phyloP scores from a whole-genome alignment of 1,140 invertebrate species.

The Dendroctonus valens region DNA sequence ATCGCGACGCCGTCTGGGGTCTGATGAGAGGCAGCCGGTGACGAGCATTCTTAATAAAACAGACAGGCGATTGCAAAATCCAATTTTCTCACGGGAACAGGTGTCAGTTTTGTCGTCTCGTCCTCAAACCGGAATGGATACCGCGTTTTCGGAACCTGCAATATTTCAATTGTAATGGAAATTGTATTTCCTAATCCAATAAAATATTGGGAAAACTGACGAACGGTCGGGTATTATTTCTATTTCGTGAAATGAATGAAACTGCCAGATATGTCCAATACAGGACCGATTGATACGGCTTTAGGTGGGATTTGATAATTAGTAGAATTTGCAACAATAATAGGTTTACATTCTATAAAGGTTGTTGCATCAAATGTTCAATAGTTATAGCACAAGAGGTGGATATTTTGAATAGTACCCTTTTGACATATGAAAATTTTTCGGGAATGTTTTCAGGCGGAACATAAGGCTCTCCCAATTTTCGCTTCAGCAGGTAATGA shows the following conservation, averaged over 20 bases:
- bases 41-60: conserved; percentile 28
- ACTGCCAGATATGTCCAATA: conserved; percentile 1
- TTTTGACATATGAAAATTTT: too few relatives aligned
- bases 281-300: not conserved
- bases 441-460: too few relatives aligned
- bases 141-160: conserved; percentile 24
- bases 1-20: conserved; percentile 19
- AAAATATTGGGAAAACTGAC: not conserved
- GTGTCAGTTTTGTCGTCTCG: conserved; percentile 25
- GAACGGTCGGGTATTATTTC: not conserved
- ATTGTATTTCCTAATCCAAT: conserved; percentile 4
- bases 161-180: conserved; percentile 26
- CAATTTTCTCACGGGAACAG: conserved; percentile 33
- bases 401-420: too few relatives aligned
- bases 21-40: conserved; percentile 19
- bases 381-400: too few relatives aligned
- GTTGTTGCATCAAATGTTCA: too few relatives aligned
- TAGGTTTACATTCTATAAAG: too few relatives aligned
- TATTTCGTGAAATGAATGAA: not conserved
- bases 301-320: too few relatives aligned
- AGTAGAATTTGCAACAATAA: too few relatives aligned
- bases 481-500: too few relatives aligned
- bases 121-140: conserved; percentile 29
- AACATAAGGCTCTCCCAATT: too few relatives aligned
- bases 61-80: conserved; percentile 31